These are phyloP conservation scores for Crypturellus tataupa DNA, from an alignment of 2,797 vertebrate genomes.

Conservation along the genomic window DNA sequence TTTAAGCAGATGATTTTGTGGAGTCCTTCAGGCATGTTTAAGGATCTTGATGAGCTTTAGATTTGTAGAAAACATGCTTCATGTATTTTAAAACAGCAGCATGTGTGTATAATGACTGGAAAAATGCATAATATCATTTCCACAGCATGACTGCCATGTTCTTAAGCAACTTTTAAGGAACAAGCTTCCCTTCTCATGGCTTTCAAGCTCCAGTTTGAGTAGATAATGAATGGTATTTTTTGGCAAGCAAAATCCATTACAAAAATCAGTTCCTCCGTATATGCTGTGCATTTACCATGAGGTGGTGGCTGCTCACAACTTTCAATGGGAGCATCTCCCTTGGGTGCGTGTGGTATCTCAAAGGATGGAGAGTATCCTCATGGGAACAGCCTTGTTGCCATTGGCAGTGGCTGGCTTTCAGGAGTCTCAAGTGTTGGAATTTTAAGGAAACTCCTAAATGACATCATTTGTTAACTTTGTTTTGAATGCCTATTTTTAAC, in stretches of 20 bases:
- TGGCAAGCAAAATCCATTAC: neutral
- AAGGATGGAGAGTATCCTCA: too few species aligned
- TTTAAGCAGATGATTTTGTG: neutral
- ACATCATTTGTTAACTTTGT: too few species aligned
- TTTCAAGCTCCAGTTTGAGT: neutral
- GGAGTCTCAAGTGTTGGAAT: neutral
- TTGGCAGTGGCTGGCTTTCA: neutral
- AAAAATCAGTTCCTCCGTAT: neutral
- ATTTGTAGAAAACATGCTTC: too few species aligned
- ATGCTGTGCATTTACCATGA: neutral
- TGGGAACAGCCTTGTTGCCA: neutral
- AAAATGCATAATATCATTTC: neutral
- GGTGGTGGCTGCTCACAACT: neutral
- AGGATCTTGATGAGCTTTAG: too few species aligned
- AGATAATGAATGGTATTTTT: neutral
- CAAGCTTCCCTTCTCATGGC: neutral
- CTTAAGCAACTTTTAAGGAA: neutral
- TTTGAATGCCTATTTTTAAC: too few species aligned
- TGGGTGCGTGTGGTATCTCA: too few species aligned
- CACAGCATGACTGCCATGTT: neutral
- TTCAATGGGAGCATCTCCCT: neutral
- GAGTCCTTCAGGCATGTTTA: too few species aligned
- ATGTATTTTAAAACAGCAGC: too few species aligned
- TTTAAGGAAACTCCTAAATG: neutral
- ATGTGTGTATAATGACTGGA: neutral